Evolutionary conservation across 64 coral and sea anemone species (phyloP).

Genomic region (Anthopleura sola): DNA sequence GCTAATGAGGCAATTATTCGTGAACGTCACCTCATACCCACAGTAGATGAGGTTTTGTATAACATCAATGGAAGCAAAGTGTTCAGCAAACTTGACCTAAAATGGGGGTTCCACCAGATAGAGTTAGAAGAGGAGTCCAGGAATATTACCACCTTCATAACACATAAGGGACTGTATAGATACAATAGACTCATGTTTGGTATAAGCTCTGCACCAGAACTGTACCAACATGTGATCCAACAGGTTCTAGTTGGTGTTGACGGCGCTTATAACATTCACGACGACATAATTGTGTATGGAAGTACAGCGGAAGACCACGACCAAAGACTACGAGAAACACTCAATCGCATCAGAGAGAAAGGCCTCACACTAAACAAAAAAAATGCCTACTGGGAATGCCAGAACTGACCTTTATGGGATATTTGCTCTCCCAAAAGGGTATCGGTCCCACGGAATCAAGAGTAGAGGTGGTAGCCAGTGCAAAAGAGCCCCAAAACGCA

Average conservation of each 20-base stretch:
- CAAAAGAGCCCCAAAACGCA: background rate
- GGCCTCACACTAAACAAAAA: constrained; percentile 27
- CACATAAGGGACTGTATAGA: constrained; percentile 24
- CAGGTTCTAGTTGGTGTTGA: background rate
- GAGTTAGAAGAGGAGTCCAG: constrained; percentile 20
- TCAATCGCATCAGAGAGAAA: constrained; percentile 13
- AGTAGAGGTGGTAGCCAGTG: background rate
- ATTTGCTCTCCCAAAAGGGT: constrained; percentile 1
- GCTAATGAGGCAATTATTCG: constrained; percentile 39
- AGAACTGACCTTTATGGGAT: constrained; percentile 19
- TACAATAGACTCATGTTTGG: constrained; percentile 47
- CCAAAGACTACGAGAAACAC: background rate
- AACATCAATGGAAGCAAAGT: constrained; percentile 43
- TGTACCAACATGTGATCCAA: constrained; percentile 28
- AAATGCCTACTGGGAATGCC: constrained; percentile 22
- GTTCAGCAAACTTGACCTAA: constrained; percentile 43
- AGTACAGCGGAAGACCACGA: constrained; percentile 27
- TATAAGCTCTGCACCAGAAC: constrained; percentile 34
- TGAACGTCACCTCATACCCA: constrained; percentile 44
- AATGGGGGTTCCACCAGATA: constrained; percentile 48
- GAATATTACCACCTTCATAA: constrained; percentile 37
- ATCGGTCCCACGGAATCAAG: constrained; percentile 27
- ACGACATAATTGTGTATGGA: constrained; percentile 37
- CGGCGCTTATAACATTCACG: constrained; percentile 22
- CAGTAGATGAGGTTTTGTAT: constrained; percentile 44